Evolutionary conservation across 2,113 vertebrate genomes (phyloP).

Genomic region (Gasterosteus aculeatus): DNA sequence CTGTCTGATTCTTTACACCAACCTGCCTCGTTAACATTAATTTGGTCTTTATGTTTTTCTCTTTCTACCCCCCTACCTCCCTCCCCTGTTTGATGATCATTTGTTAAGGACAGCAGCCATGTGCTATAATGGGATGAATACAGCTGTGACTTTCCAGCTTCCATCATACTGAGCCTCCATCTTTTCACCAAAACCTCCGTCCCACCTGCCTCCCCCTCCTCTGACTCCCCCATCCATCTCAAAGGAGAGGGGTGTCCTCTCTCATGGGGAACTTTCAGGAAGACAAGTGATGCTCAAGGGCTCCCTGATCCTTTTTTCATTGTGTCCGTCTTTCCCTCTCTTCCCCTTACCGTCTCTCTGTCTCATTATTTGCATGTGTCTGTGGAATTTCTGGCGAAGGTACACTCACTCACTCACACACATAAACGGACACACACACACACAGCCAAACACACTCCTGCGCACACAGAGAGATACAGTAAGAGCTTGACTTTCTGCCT

Average conservation of each 20-base stretch:
- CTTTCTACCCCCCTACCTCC: not conserved
- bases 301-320: constrained; percentile 56
- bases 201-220: constrained; percentile 20
- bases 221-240: constrained; percentile 7
- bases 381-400: constrained; percentile 52
- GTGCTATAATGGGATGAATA: constrained; percentile 50
- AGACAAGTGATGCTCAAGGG: constrained; percentile 70
- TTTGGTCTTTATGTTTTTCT: constrained; percentile 25
- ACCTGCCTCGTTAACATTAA: constrained; percentile 30
- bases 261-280: constrained; percentile 65
- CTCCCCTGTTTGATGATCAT: constrained; percentile 50
- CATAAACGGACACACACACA: constrained; percentile 11
- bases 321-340: constrained; percentile 28
- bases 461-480: constrained; percentile 37
- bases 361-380: constrained; percentile 72
- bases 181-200: constrained; percentile 26
- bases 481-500: constrained; percentile 71
- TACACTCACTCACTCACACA: constrained; percentile 15
- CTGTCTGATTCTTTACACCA: constrained; percentile 44
- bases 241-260: constrained; percentile 54
- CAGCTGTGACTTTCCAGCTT: constrained; percentile 43
- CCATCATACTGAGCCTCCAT: constrained; percentile 45
- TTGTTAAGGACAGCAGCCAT: constrained; percentile 53
- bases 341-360: constrained; percentile 37
- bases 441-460: constrained; percentile 31